phyloP scores from a whole-genome alignment of 1,140 invertebrate species.

The Drosophila sp. region DNA sequence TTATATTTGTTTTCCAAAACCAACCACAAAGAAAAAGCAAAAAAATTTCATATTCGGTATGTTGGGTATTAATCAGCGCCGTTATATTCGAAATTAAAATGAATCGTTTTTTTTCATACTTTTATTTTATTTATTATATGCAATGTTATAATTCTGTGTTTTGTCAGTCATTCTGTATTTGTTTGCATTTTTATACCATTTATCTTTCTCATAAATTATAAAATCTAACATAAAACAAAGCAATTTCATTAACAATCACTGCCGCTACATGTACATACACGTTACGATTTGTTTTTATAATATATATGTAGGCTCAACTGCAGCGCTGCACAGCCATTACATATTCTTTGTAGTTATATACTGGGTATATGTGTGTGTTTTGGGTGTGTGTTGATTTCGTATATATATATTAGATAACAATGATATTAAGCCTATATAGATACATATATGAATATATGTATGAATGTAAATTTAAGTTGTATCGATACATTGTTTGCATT shows the following conservation, averaged over 20 bases:
- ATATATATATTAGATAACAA: slow-evolving; percentile 82
- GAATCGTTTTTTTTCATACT: slow-evolving; percentile 58
- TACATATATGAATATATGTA: slow-evolving; percentile 26
- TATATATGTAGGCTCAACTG: slow-evolving; percentile 55
- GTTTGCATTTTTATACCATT: slow-evolving; percentile 76
- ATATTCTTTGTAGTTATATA: slow-evolving; percentile 65
- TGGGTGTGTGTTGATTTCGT: slow-evolving; percentile 43
- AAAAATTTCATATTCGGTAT: no score
- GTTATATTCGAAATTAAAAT: slow-evolving; percentile 6
- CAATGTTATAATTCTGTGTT: slow-evolving; percentile 83
- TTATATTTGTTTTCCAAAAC: no score
- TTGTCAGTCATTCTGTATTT: slow-evolving; percentile 84
- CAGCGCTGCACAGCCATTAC: slow-evolving; percentile 60
- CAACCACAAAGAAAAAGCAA: no score
- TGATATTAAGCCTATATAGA: slow-evolving; percentile 79
- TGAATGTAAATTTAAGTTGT: slow-evolving; percentile 70
- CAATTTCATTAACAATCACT: slow-evolving; percentile 82
- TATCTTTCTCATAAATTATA: slow-evolving; percentile 76
- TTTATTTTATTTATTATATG: slow-evolving; percentile 83
- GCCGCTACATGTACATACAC: slow-evolving; percentile 83
- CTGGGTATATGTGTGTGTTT: slow-evolving; percentile 43
- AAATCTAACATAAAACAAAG: slow-evolving; percentile 83
- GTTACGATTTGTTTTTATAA: slow-evolving; percentile 74
- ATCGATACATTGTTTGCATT: slow-evolving; percentile 63
- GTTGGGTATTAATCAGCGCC: no score